phyloP scores from a whole-genome alignment of 2,113 vertebrate species.

The Phalacrocorax pelagicus region DNA sequence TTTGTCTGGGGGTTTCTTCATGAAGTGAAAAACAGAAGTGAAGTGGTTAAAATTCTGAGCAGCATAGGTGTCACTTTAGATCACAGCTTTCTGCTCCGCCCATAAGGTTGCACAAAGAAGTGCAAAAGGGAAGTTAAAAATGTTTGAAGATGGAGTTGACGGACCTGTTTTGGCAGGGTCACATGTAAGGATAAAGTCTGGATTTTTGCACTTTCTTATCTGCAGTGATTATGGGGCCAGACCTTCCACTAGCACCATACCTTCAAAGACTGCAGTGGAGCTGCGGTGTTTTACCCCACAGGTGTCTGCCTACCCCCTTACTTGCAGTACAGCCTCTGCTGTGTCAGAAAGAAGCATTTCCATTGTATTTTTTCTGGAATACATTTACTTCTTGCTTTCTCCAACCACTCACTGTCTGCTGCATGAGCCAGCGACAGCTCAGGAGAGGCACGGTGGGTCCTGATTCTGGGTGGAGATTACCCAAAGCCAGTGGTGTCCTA shows the following conservation, averaged over 20 bases:
- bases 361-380: neutral
- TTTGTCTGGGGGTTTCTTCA: neutral
- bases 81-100: neutral
- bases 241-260: neutral
- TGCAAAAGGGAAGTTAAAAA: neutral
- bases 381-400: neutral
- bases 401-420: rapidly evolving
- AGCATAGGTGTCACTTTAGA: neutral
- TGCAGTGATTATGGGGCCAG: neutral
- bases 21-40: neutral
- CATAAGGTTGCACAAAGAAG: neutral
- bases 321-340: neutral
- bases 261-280: neutral
- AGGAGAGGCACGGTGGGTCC: neutral
- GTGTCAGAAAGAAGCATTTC: neutral
- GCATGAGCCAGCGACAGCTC: neutral
- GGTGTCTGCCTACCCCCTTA: neutral
- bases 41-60: neutral
- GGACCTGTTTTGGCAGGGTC: neutral
- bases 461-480: neutral
- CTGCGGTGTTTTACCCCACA: neutral
- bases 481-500: neutral
- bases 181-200: neutral
- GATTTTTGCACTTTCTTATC: neutral
- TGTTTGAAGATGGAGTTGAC: neutral